phyloP scores from a whole-genome alignment of 2,797 vertebrate genomes.

The Oreortyx pictus region DNA sequence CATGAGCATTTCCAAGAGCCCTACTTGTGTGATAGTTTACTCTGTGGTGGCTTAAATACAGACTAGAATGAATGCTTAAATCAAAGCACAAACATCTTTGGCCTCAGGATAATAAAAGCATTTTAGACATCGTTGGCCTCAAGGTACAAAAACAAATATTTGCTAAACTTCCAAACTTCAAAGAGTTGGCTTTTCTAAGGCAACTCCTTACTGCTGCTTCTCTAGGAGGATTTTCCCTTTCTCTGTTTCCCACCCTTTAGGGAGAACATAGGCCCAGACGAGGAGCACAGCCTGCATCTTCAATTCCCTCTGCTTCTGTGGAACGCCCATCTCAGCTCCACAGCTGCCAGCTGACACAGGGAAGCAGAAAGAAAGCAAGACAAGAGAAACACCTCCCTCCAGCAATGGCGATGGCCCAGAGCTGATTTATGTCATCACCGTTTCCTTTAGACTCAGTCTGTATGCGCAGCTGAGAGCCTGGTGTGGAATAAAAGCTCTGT shows the following conservation, averaged over 20 bases:
- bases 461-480: not conserved
- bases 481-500: not conserved
- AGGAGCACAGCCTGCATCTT: not conserved
- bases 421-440: not conserved
- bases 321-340: fast-evolving
- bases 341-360: not conserved
- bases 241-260: not conserved
- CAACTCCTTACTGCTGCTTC: not conserved
- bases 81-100: constrained; percentile 29
- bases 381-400: not conserved
- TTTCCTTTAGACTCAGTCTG: not conserved
- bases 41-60: constrained; percentile 27
- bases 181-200: not conserved
- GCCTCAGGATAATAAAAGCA: constrained; percentile 26
- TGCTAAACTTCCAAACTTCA: constrained; percentile 34
- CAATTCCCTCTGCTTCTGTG: not conserved
- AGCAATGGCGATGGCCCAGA: not conserved
- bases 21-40: not conserved
- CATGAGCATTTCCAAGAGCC: not conserved
- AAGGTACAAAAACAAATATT: constrained; percentile 40
- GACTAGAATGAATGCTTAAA: constrained; percentile 35
- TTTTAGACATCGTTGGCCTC: constrained; percentile 7
- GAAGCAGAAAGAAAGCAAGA: not conserved
- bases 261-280: not conserved
- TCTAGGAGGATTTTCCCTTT: not conserved